Evolutionary conservation across 2,797 vertebrate species (phyloP).

Genomic region (Vipera latastei): DNA sequence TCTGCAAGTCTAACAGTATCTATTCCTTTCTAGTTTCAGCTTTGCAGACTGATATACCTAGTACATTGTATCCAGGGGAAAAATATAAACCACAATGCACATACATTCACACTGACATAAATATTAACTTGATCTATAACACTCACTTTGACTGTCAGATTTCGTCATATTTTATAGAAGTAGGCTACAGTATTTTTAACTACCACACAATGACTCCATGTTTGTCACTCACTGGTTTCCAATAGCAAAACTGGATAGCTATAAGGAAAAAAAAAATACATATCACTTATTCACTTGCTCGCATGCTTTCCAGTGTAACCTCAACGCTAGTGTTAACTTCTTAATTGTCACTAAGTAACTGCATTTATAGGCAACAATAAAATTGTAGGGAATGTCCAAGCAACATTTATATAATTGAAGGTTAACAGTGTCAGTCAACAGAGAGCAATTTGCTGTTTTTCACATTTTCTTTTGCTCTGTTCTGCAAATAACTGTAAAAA

Average conservation of each 20-base stretch:
- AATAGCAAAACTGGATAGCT: constrained; percentile 6
- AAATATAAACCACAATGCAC: background rate
- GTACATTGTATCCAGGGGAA: background rate
- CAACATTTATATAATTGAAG: constrained; percentile 44
- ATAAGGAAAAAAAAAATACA: background rate
- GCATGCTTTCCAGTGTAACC: background rate
- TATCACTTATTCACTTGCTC: background rate
- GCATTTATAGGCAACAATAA: constrained; percentile 6
- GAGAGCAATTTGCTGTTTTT: constrained; percentile 55
- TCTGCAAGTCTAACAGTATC: background rate
- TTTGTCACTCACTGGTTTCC: background rate
- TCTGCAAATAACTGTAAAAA: constrained; percentile 10
- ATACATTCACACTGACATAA: background rate
- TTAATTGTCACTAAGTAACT: constrained; percentile 38
- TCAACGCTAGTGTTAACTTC: constrained; percentile 37
- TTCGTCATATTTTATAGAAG: background rate
- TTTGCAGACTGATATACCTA: background rate
- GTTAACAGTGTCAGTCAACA: constrained; percentile 60
- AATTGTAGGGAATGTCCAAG: constrained; percentile 44
- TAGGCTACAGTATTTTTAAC: background rate
- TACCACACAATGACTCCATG: background rate
- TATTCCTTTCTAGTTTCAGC: background rate
- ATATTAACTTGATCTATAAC: background rate
- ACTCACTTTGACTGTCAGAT: background rate
- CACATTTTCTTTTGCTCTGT: constrained; percentile 49